Conservation (phyloP, 2,113 vertebrate species). For the Carassius carassius region DNA sequence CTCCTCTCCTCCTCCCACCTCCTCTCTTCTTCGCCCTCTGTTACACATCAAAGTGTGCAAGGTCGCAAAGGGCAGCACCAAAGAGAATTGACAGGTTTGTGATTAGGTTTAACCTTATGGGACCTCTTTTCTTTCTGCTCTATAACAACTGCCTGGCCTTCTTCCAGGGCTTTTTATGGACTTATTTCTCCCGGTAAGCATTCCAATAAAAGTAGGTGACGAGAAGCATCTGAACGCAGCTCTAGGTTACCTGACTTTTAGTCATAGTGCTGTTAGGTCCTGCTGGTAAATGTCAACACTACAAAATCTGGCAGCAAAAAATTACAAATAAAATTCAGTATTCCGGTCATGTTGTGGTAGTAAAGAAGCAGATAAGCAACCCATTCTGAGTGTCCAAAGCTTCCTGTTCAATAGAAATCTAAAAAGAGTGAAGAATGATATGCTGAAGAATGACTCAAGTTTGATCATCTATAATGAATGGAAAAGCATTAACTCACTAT, state of each 20-base stretch:
- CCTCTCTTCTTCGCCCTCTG: background rate
- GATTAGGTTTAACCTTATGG: conserved; percentile 44
- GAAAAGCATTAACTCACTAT: too few species aligned
- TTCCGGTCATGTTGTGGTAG: background rate
- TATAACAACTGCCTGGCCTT: background rate
- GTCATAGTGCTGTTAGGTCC: background rate
- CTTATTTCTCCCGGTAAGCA: background rate
- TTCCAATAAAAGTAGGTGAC: background rate
- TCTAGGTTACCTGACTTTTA: background rate
- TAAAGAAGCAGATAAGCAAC: background rate
- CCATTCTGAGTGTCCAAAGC: background rate
- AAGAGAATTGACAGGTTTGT: conserved; percentile 50
- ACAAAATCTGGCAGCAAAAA: background rate
- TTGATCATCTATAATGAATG: background rate
- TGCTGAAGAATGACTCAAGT: background rate
- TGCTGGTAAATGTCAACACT: background rate
- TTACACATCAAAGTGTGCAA: conserved; percentile 40
- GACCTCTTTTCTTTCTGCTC: background rate
- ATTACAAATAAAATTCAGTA: too few species aligned
- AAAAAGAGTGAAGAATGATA: background rate
- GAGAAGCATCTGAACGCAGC: too few species aligned
- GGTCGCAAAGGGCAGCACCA: conserved; percentile 38
- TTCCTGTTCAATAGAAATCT: background rate
- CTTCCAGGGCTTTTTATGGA: background rate
- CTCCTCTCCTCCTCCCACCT: background rate